Evolutionary conservation across 2,888 invertebrate species (phyloP).

Genomic region (Doris montereyensis): DNA sequence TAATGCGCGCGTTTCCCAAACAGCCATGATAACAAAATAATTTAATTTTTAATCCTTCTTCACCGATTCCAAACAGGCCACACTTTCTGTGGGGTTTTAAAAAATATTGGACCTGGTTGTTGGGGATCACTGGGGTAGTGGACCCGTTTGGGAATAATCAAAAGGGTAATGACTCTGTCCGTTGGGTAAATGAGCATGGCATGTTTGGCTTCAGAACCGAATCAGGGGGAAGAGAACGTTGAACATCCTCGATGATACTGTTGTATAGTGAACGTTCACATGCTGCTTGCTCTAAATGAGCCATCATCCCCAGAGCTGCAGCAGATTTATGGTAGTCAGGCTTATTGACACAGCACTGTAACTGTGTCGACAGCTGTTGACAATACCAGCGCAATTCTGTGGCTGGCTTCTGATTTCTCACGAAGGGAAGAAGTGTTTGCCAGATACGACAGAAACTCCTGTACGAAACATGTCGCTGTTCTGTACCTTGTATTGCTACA

Average conservation of each 20-base stretch:
- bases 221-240: background rate
- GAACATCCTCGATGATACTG: background rate
- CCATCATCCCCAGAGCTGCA: background rate
- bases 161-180: background rate
- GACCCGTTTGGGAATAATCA: slow-evolving; percentile 44
- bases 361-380: background rate
- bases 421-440: no score
- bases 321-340: no score
- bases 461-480: no score
- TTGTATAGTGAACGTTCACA: background rate
- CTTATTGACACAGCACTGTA: background rate
- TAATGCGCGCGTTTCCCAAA: no score
- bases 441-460: no score
- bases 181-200: background rate
- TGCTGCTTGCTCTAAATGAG: background rate
- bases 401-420: background rate
- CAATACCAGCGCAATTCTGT: slow-evolving; percentile 1
- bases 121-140: no score
- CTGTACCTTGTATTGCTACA: no score
- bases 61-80: no score
- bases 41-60: no score
- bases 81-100: no score
- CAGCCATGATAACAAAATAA: no score
- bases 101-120: no score
- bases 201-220: background rate